Percentiles rank a stretch among this genome's conserved stretches.
These are phyloP conservation scores for Eudyptes chrysolophus DNA, from an alignment of 2,113 vertebrate genomes.

Conservation along the genomic window DNA sequence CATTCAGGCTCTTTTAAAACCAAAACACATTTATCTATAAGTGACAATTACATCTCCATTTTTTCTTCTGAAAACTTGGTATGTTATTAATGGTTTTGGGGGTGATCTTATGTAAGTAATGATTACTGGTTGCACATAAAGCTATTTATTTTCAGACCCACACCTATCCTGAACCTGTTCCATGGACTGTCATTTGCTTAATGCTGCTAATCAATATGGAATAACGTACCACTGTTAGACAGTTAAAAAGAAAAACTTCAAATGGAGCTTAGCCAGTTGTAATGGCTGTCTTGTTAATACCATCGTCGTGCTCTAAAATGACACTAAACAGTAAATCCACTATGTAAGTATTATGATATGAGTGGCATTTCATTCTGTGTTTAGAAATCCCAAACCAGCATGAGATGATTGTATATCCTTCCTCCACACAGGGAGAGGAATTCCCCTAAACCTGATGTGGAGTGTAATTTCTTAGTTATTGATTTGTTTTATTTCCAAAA, in stretches of 20 bases:
- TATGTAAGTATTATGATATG: background rate
- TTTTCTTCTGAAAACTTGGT: background rate
- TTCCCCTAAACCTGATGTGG: slow-evolving; percentile 4
- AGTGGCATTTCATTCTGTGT: slow-evolving; percentile 22
- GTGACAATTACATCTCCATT: slow-evolving; percentile 45
- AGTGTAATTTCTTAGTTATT: slow-evolving; percentile 34
- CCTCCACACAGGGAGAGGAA: background rate
- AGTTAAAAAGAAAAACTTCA: background rate
- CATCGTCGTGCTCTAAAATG: background rate
- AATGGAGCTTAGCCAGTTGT: background rate
- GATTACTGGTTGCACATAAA: background rate
- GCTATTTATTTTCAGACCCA: background rate
- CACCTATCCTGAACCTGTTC: slow-evolving; percentile 10
- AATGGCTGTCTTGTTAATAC: slow-evolving; percentile 4
- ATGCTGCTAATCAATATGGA: slow-evolving; percentile 4
- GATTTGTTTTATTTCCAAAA: slow-evolving; percentile 41
- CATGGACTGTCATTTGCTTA: background rate
- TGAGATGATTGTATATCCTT: slow-evolving; percentile 15
- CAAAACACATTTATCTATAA: slow-evolving; percentile 48
- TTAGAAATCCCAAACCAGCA: slow-evolving; percentile 35
- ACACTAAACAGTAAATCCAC: slow-evolving; percentile 9
- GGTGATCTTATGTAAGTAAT: background rate
- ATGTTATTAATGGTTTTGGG: background rate
- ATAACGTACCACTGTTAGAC: background rate
- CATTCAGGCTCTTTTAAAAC: slow-evolving; percentile 38